These are phyloP conservation scores for Limenitis arthemis DNA, from an alignment of 2,888 invertebrate species.

Conservation along the genomic window DNA sequence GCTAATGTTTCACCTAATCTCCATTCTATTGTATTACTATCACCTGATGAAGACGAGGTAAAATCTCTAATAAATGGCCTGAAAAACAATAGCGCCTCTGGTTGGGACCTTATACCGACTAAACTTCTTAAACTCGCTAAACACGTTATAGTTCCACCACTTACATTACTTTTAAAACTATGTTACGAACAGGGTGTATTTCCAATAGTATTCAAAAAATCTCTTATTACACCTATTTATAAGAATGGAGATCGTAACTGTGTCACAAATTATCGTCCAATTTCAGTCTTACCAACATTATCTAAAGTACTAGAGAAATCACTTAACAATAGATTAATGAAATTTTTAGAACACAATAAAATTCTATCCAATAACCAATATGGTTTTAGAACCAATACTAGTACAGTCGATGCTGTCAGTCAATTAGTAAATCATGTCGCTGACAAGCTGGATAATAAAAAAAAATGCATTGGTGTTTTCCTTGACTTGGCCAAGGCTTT, in stretches of 20 bases:
- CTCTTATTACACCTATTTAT: conserved; percentile 1
- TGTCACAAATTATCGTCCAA: too few relatives aligned
- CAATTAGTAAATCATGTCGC: too few relatives aligned
- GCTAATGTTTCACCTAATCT: background rate
- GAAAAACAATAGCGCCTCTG: background rate
- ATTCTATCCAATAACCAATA: background rate
- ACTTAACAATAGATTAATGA: conserved; percentile 1
- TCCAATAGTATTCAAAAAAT: conserved; percentile 10
- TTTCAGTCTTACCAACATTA: conserved; percentile 4
- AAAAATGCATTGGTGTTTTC: too few relatives aligned
- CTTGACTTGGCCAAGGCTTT: too few relatives aligned
- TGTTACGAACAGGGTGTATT: conserved; percentile 8
- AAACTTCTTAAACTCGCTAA: conserved; percentile 2
- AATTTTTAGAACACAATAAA: too few relatives aligned
- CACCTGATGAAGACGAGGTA: background rate
- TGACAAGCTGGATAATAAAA: too few relatives aligned
- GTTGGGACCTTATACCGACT: conserved; percentile 12
- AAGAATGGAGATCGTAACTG: too few relatives aligned
- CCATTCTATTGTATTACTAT: background rate
- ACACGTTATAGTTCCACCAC: conserved; percentile 1
- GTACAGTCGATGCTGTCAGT: too few relatives aligned
- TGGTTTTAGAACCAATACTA: background rate
- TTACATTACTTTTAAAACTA: conserved; percentile 11
- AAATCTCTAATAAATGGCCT: background rate
- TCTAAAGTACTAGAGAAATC: conserved; percentile 19